Base-by-base conservation (phyloP, 2,888 invertebrate genomes). In the Noctua pronuba region DNA sequence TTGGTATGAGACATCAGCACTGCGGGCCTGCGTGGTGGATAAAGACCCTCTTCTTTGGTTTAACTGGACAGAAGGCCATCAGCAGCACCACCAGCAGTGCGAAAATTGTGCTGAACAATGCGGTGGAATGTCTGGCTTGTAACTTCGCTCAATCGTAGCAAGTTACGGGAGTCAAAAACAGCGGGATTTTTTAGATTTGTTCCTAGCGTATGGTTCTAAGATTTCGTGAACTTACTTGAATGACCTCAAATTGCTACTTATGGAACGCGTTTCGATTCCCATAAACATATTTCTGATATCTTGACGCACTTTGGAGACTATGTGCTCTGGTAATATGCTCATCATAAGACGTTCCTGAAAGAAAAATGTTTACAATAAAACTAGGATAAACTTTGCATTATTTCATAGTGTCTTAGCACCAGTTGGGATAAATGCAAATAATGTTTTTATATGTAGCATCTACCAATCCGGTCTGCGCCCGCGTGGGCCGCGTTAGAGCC, bases 251-350 rank as follows among this genome's bases (percentile, higher is more conserved):
- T 92, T 93, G 71, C 94, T 92, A 52, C 92, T 94, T 60, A 94
- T 90, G 2, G 92, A 93, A 11, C 94, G 95, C 10, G 94, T 91
- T 80, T 97, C 97, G 49, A 97, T 93, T 24, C 97, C 96, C 83
- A 97, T 91, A 72, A 97, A 97, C 92, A 97, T 97, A 41, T 94
- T 94, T 74, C 97, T 94, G 16, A 97, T 97, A 82, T 97, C 97
- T 80, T 97, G 96, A 74, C 97, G 95, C 44, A 97, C 96, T 89
- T 97, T 96, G 18, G 97, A 97, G 8, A 99, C 98, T 73, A 99
- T 98, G 90, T 99, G 98, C 73, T 98, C 97, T 0, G 99, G 99
- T 44, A 99, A 97, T 83, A 99, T 99, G 89, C 98, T 99, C 72
- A 98, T 96, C 95, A 99, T 97, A 3, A 99, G 97, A 89, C 98